A percentile compares a stretch with the other conserved stretches of the same genome.
These are phyloP conservation scores for Carollia perspicillata DNA, from an alignment of 2,113 vertebrate genomes.

Conservation along the genomic window DNA sequence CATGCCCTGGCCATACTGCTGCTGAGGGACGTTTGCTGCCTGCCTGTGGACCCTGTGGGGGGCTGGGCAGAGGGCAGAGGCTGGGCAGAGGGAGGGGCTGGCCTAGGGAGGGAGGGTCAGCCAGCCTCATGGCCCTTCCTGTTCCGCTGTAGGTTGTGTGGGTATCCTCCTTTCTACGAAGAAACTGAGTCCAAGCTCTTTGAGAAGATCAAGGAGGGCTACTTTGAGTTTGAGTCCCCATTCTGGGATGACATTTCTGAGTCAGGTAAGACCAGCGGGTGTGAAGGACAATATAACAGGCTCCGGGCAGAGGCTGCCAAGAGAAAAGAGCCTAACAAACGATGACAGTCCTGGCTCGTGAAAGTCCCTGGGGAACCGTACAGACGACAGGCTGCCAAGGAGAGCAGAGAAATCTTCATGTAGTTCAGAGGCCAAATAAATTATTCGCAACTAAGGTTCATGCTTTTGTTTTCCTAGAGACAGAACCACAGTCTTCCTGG, in stretches of 20 bases:
- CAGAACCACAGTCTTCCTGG: not conserved
- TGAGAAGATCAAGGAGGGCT: slow-evolving; percentile 94
- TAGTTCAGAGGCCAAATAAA: not conserved
- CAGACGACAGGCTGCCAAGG: not conserved
- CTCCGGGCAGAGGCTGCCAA: not conserved
- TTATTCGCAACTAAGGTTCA: not conserved
- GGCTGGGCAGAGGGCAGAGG: not conserved
- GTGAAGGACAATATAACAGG: not conserved
- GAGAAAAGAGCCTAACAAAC: not conserved
- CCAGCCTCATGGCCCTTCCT: not conserved
- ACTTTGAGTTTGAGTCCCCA: slow-evolving; percentile 93
- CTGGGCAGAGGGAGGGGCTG: too few relatives aligned
- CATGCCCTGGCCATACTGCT: not conserved
- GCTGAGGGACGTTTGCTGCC: not conserved
- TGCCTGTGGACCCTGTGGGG: not conserved
- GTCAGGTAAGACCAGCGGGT: slow-evolving; percentile 83
- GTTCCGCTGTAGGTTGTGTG: slow-evolving; percentile 86
- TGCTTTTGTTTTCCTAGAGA: not conserved
- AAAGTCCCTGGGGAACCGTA: not conserved
- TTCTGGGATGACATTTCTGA: slow-evolving; percentile 97
- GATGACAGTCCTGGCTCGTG: not conserved
- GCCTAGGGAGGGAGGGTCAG: not conserved
- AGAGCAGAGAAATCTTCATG: not conserved
- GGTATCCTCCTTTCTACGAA: slow-evolving; percentile 97
- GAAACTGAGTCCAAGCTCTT: slow-evolving; percentile 93